A percentile compares a stretch with the other conserved stretches of the same genome.
These are phyloP conservation scores for Actinopyga echinites DNA, from an alignment of 53 echinoderm and acorn worm genomes.

Conservation along the genomic window DNA sequence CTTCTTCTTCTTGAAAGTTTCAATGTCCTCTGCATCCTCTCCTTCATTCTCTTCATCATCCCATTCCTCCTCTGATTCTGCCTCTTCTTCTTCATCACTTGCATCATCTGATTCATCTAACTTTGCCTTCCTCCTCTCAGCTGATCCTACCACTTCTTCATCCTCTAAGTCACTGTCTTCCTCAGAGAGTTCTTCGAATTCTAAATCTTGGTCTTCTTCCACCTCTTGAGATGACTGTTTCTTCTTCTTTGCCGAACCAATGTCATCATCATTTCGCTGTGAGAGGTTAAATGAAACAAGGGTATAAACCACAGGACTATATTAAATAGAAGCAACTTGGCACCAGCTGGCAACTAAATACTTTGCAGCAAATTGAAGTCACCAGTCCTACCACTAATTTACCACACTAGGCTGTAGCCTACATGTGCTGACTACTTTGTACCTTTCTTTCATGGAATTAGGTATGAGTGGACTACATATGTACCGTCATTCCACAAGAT, in stretches of 20 bases:
- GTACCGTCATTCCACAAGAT: no score
- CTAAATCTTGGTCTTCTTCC: not conserved
- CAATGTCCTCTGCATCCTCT: not conserved
- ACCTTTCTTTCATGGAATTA: no score
- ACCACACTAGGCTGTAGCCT: no score
- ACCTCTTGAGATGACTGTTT: conserved; percentile 1
- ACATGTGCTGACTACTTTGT: no score
- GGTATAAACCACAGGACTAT: no score
- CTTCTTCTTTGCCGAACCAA: conserved; percentile 24
- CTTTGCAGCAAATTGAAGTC: no score
- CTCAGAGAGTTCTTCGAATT: conserved; percentile 60
- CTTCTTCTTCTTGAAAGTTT: conserved; percentile 37
- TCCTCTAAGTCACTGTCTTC: conserved; percentile 86
- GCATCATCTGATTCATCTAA: conserved; percentile 42
- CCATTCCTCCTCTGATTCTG: conserved; percentile 39
- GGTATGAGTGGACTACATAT: no score
- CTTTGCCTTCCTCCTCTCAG: conserved; percentile 69
- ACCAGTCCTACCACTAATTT: no score
- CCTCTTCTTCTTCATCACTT: conserved; percentile 44
- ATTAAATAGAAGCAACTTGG: no score
- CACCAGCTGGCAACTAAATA: no score
- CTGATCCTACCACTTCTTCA: conserved; percentile 66
- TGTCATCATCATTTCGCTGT: no score
- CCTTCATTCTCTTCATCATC: conserved; percentile 55
- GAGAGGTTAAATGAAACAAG: no score